These are phyloP conservation scores for Hoplostethus atlanticus DNA, from an alignment of 2,797 vertebrate species.

Conservation along the genomic window DNA sequence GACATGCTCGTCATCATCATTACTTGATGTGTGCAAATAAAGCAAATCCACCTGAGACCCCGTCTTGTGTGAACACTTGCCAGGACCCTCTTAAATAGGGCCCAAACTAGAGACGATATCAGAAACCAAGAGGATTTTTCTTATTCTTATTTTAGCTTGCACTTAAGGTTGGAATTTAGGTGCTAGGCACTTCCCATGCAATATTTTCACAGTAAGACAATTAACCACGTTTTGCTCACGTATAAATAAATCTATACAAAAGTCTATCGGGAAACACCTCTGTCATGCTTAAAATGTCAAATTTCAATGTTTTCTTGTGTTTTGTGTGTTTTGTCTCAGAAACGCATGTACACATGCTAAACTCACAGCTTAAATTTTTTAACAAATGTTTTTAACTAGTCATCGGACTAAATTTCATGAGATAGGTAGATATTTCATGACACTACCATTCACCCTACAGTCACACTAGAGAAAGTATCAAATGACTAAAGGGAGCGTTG, in stretches of 20 bases:
- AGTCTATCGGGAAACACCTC: background rate
- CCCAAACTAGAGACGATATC: background rate
- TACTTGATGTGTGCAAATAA: conserved; percentile 56
- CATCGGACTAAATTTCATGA: no score
- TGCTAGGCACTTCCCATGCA: no score
- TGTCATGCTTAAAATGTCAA: background rate
- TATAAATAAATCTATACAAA: no score
- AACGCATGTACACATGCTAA: background rate
- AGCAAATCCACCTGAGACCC: conserved; percentile 56
- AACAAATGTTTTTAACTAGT: no score
- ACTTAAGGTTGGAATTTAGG: background rate
- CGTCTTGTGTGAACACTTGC: conserved; percentile 42
- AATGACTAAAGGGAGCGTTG: no score
- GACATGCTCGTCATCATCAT: conserved; percentile 63
- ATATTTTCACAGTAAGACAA: no score
- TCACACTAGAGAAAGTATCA: no score
- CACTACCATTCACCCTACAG: no score
- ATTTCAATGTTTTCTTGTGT: background rate
- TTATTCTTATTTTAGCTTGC: background rate
- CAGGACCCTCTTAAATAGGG: conserved; percentile 27
- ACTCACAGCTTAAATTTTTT: no score
- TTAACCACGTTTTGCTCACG: no score
- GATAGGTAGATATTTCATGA: no score
- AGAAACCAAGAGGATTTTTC: background rate
- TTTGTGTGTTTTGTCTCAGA: background rate